Evolutionary conservation across 2,888 invertebrate species (phyloP).

Genomic region (Euclidia mi): DNA sequence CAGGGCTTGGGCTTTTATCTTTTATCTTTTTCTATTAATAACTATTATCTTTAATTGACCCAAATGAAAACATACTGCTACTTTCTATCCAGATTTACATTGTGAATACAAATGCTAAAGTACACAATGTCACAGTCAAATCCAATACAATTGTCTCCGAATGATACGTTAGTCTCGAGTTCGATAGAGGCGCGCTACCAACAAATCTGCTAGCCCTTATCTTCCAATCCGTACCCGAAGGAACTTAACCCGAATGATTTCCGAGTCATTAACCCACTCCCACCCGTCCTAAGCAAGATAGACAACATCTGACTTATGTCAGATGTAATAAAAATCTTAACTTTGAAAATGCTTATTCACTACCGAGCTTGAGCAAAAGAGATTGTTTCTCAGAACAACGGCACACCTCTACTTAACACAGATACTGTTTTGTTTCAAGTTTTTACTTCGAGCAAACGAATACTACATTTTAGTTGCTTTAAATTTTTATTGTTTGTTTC

Average conservation of each 20-base stretch:
- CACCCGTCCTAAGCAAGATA: conserved; percentile 87
- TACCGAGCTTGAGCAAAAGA: conserved; percentile 74
- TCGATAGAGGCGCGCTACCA: conserved; percentile 75
- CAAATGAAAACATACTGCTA: too few relatives aligned
- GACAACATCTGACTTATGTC: conserved; percentile 88
- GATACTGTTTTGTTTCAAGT: conserved; percentile 38
- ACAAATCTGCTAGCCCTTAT: conserved; percentile 88
- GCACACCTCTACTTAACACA: conserved; percentile 54
- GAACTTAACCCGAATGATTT: too few relatives aligned
- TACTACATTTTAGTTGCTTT: background rate
- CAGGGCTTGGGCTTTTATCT: too few relatives aligned
- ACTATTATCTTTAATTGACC: too few relatives aligned
- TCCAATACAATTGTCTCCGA: conserved; percentile 38
- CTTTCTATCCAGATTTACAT: background rate
- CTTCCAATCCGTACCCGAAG: too few relatives aligned
- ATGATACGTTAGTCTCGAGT: conserved; percentile 53
- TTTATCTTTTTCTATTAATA: too few relatives aligned
- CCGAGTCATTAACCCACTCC: conserved; percentile 88
- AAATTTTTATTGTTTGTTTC: too few relatives aligned
- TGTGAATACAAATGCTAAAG: conserved; percentile 6
- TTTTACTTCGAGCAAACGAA: conserved; percentile 24
- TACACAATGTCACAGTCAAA: conserved; percentile 8
- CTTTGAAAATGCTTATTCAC: conserved; percentile 81
- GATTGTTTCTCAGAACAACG: conserved; percentile 70
- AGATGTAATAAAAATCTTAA: conserved; percentile 80